Conservation (phyloP, 2,888 invertebrate genomes). For the Xestobium rufovillosum region DNA sequence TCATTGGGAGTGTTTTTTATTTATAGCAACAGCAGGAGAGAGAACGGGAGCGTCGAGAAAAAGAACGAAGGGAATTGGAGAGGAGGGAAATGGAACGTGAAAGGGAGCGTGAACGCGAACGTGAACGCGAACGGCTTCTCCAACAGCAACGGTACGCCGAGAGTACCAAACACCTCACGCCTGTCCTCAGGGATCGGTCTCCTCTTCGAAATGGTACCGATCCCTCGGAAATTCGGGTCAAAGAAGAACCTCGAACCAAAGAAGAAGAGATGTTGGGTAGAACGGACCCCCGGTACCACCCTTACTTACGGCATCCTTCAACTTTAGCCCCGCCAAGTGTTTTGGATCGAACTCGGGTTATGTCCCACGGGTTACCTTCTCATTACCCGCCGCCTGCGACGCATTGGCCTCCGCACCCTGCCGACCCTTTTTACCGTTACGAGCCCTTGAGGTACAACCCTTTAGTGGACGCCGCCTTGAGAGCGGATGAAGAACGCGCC, state of each 20-base stretch:
- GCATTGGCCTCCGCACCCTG: constrained; percentile 41
- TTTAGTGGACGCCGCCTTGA: constrained; percentile 68
- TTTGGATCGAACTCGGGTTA: constrained; percentile 43
- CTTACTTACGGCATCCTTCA: constrained; percentile 47
- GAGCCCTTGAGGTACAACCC: constrained; percentile 73
- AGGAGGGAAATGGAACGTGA: constrained; percentile 49
- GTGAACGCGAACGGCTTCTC: constrained; percentile 47
- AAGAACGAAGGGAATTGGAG: constrained; percentile 50
- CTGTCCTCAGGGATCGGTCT: constrained; percentile 56
- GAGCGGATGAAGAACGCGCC: constrained; percentile 71
- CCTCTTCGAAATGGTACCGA: constrained; percentile 65
- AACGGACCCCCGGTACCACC: constrained; percentile 46
- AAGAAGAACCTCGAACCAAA: constrained; percentile 56
- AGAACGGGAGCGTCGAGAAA: constrained; percentile 47
- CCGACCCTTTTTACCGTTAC: constrained; percentile 53
- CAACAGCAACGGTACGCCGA: constrained; percentile 49
- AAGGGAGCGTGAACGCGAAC: constrained; percentile 54
- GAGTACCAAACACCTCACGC: constrained; percentile 42
- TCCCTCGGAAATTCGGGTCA: constrained; percentile 50
- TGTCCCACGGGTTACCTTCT: constrained; percentile 45
- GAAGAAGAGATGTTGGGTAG: constrained; percentile 33
- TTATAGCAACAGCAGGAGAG: constrained; percentile 39
- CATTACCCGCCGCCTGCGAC: constrained; percentile 44
- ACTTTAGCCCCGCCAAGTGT: constrained; percentile 47
- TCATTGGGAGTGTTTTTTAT: constrained; percentile 11